Base-by-base conservation (phyloP, 2,113 vertebrate genomes). In the Silurus asotus region DNA sequence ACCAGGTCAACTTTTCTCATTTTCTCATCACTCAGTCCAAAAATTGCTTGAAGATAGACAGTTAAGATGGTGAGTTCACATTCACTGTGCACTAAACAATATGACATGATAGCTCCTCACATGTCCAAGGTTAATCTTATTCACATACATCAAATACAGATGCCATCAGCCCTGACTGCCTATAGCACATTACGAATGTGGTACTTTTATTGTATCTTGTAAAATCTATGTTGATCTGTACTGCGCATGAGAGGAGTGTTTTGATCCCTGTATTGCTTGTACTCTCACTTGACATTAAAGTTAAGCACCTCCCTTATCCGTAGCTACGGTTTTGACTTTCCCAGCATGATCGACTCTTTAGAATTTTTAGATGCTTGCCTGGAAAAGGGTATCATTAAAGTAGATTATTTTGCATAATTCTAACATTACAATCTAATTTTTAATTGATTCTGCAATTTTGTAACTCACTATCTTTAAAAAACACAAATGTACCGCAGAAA, bases 291-390 rank as follows among this genome's bases (percentile, higher is more conserved):
- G 25, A 11, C 25, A 64, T n/a, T 64, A 64, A 75, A 51, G 49
- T 75, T 75, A 53, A 53, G 49, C 13, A 53, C 53, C 49, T 13
- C 53, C 10, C 51, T 53, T 53, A n/a, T 53, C 48, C 51, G 20
- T 75, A 11, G 9, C 48, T n/a, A 15, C 25, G 48, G 49, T 76
- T 77, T 77, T 77, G 74, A 77, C 51, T 77, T 55, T 77, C 51
- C 10, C 74, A 25, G 23, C 51, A 25, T 55, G 74, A 55, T 55
- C 1, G 11, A 25, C 11, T 56, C 23, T 15, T 77, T 55, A n/a
- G 4, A 6, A 77, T 55, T 77, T 37, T 77, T 51, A 55, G 2
- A 77, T 77, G 13, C 74, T 14, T 76, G 74, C 11, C 11, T 76
- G 23, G 9, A 8, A 75, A 75, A 49, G 15, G 45, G 14, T 17